Evolutionary conservation across 2,113 vertebrate species (phyloP).

Genomic region (Excalfactoria chinensis): DNA sequence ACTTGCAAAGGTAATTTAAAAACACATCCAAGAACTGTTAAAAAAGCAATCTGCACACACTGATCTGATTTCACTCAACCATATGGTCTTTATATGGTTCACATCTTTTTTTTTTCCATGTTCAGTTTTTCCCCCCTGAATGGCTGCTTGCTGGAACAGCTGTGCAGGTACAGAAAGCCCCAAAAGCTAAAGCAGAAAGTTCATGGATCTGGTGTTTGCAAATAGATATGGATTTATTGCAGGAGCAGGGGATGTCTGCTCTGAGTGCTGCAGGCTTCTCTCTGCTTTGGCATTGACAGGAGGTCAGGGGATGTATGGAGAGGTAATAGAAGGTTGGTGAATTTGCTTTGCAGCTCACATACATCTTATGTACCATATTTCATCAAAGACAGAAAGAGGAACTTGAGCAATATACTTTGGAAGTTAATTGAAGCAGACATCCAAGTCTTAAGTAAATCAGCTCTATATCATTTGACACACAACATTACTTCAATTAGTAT

Average conservation of each 20-base stretch:
- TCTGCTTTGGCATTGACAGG: background rate
- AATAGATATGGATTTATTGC: background rate
- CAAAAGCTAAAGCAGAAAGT: background rate
- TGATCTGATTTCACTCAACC: background rate
- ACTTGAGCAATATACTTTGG: conserved; percentile 14
- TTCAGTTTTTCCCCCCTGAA: background rate
- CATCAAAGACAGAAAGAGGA: conserved; percentile 14
- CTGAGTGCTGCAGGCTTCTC: background rate
- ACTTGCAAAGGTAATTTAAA: background rate
- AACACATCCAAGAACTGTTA: background rate
- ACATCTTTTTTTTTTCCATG: background rate
- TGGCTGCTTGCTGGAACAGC: background rate
- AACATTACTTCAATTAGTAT: conserved; percentile 61
- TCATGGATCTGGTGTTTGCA: background rate
- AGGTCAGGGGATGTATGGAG: background rate
- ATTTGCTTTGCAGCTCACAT: background rate
- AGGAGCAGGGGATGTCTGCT: background rate
- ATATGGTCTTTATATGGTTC: background rate
- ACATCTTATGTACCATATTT: background rate
- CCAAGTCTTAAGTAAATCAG: conserved; percentile 60
- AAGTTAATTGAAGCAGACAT: conserved; percentile 60
- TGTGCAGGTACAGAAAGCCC: background rate
- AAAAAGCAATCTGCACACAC: background rate
- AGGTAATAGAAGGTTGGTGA: background rate
- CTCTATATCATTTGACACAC: conserved; percentile 65